These are phyloP conservation scores for Isurus oxyrinchus DNA, from an alignment of 2,113 vertebrate genomes.

Conservation along the genomic window DNA sequence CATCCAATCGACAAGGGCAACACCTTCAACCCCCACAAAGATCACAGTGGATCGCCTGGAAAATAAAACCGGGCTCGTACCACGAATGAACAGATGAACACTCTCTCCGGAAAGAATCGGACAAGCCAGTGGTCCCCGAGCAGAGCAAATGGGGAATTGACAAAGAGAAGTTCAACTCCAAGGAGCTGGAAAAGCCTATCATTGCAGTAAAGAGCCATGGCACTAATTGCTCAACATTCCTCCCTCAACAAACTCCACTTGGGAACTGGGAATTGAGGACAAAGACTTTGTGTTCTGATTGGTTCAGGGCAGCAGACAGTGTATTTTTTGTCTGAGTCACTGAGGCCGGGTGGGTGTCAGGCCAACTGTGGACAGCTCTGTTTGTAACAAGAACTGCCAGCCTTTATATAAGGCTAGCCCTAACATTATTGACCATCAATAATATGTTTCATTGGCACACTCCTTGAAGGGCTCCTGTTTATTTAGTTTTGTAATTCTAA, in stretches of 20 bases:
- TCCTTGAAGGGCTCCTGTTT: not conserved
- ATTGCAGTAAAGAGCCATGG: no score
- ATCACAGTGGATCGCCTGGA: no score
- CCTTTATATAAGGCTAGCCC: not conserved
- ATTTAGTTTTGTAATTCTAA: not conserved
- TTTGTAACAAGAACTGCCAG: not conserved
- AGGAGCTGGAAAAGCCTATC: not conserved
- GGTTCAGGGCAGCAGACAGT: not conserved
- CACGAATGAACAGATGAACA: no score
- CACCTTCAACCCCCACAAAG: no score
- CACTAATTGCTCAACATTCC: not conserved
- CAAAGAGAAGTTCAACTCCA: no score
- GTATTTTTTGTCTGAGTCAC: not conserved
- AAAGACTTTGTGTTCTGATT: not conserved
- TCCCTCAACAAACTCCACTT: not conserved
- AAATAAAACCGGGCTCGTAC: no score
- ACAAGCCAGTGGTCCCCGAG: no score
- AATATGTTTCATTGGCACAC: not conserved
- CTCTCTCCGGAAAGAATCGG: no score
- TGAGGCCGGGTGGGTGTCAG: not conserved
- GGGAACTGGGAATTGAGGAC: not conserved
- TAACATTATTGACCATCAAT: not conserved
- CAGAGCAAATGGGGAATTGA: no score
- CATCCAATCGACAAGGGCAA: no score
- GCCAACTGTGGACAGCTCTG: not conserved